Evolutionary conservation across 2,888 invertebrate species (phyloP).

Genomic region (Ectemnius continuus): DNA sequence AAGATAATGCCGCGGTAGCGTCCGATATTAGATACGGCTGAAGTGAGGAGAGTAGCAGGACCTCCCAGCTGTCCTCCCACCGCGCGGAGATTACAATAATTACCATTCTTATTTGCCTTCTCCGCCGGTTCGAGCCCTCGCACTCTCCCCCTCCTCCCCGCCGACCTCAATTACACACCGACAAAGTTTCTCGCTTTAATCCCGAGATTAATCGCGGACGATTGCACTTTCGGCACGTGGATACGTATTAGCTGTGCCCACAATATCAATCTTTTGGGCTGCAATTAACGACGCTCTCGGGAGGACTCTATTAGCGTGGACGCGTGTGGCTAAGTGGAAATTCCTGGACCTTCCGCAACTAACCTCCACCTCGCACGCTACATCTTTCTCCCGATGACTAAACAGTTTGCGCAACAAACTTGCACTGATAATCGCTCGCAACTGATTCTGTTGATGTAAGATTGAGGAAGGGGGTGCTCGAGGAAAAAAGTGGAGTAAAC

Average conservation of each 20-base stretch:
- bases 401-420: neutral
- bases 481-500: conserved; percentile 61
- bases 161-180: conserved; percentile 62
- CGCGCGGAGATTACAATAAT: conserved; percentile 72
- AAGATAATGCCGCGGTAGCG: conserved; percentile 66
- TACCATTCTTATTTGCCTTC: conserved; percentile 69
- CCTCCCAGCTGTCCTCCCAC: conserved; percentile 72
- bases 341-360: conserved; percentile 5
- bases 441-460: neutral
- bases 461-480: neutral
- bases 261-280: conserved; percentile 27
- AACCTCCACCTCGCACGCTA: neutral
- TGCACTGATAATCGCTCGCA: neutral
- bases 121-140: conserved; percentile 33
- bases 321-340: no score
- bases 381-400: neutral
- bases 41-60: conserved; percentile 61
- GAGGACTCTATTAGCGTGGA: conserved; percentile 20
- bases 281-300: conserved; percentile 31
- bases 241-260: conserved; percentile 27
- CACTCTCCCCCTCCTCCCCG: neutral
- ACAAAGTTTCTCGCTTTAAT: conserved; percentile 66
- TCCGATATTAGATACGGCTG: conserved; percentile 64
- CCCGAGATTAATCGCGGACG: conserved; percentile 65
- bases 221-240: conserved; percentile 61